These are phyloP conservation scores for Geotrypetes seraphini DNA, from an alignment of 2,797 vertebrate genomes.

Conservation along the genomic window DNA sequence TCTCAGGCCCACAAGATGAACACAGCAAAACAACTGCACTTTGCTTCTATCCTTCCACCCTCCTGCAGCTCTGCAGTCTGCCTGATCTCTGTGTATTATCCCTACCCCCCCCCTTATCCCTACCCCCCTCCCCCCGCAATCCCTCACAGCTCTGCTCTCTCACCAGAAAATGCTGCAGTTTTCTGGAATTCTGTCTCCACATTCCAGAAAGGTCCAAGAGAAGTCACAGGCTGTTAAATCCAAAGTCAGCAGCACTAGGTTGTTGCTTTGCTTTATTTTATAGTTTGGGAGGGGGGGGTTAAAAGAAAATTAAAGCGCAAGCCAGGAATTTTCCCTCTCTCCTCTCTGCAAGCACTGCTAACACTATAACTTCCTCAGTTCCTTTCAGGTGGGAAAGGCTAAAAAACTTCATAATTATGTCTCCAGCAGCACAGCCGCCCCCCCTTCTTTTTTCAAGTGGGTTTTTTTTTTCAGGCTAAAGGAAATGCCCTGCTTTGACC, in stretches of 20 bases:
- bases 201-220: slow-evolving; percentile 1
- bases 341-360: not conserved
- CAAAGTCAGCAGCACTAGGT: not conserved
- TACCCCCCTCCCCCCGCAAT: not conserved
- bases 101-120: too few relatives aligned
- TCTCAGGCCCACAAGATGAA: too few relatives aligned
- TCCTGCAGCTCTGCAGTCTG: too few relatives aligned
- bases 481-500: slow-evolving; percentile 9
- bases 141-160: slow-evolving; percentile 3
- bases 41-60: not conserved
- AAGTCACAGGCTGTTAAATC: slow-evolving; percentile 10
- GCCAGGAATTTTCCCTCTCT: not conserved
- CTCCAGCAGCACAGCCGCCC: slow-evolving; percentile 4
- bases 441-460: too few relatives aligned
- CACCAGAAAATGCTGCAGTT: not conserved
- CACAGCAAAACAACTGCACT: not conserved
- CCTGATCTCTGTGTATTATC: too few relatives aligned
- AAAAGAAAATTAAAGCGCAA: not conserved
- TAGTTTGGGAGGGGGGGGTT: fast-evolving
- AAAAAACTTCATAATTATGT: slow-evolving; percentile 7
- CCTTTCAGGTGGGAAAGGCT: not conserved
- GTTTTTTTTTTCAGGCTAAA: not conserved
- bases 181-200: not conserved
- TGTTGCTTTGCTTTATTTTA: too few relatives aligned
- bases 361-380: too few relatives aligned